Base-by-base conservation (phyloP, 2,888 invertebrate genomes). In the Acleris emargana region DNA sequence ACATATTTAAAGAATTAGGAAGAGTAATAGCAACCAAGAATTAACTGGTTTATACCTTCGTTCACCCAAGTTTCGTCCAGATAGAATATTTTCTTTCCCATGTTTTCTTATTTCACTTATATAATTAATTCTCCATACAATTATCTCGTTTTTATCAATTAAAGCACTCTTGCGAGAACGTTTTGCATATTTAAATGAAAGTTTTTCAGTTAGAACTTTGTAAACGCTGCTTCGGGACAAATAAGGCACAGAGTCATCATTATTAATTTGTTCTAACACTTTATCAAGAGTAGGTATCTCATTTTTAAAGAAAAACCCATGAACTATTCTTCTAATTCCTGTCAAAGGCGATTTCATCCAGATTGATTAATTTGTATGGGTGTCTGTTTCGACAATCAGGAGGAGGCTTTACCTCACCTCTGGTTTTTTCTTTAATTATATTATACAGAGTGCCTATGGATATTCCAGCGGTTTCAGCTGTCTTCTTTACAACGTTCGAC, bases 281-380 rank as follows among this genome's bases (percentile, higher is more conserved):
- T 50, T 20, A 22, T 50, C 50, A 11, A 50, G 20, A 50, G 50
- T 18, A n/a, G 50, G 50, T 18, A 50, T 50, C 20, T 50, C 50
- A 13, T 50, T 50, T 50, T 20, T 22, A 22, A 50, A 50, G 50
- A 20, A 50, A 50, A 50, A 50, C 11, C 22, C 20, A 50, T 50
- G 50, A 18, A 50, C 20, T 22, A 20, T 50, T 50, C 50, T 22
- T 22, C 20, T 18, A 7, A 50, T 50, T 20, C 50, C 50, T 20
- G 18, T 6, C 50, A 50, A 50, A 22, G 50, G 50, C 20, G 17
- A 11, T 50, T 6, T 18, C 50, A n/a, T 50, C 50, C 22, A 50
- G 5, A 20, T 50, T n/a, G 7, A 11, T 22, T 9, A 50, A 50
- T 17, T 20, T 50, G 50, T 20, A 50, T 18, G 50, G 50, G 6